Evolutionary conservation across 2,113 vertebrate species (phyloP).

Genomic region (Vicugna pacos): DNA sequence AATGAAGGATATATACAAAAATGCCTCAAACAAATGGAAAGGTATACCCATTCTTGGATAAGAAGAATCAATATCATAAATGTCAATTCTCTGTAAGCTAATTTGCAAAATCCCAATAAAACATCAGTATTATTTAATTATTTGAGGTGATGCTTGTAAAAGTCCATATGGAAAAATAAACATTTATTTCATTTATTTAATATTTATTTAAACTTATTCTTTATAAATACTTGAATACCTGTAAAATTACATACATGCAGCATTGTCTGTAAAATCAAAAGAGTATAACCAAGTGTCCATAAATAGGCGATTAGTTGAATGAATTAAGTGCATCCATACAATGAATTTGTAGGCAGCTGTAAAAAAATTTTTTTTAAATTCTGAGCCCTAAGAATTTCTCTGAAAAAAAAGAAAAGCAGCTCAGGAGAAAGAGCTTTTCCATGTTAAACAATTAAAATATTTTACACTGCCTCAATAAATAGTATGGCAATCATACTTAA

Average conservation of each 20-base stretch:
- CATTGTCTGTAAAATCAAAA: not conserved
- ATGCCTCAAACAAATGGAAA: not conserved
- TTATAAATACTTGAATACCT: not conserved
- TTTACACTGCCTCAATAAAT: not conserved
- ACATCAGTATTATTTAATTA: not conserved
- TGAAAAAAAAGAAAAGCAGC: not conserved
- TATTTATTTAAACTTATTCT: not conserved
- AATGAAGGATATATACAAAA: not conserved
- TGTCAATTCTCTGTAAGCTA: not conserved
- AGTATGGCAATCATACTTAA: not conserved
- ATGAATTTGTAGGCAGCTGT: not conserved
- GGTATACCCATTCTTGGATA: not conserved
- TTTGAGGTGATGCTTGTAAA: not conserved
- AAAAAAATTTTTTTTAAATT: not conserved
- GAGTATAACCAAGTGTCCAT: not conserved
- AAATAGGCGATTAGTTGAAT: not conserved
- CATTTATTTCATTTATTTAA: not conserved
- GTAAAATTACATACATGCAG: not conserved
- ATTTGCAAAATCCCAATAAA: not conserved
- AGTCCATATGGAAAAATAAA: not conserved
- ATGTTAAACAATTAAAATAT: not conserved
- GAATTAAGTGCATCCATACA: not conserved
- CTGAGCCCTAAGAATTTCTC: not conserved
- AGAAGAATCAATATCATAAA: not conserved
- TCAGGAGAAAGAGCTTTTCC: not conserved